Percentiles rank a stretch among this genome's conserved stretches.
phyloP scores from a whole-genome alignment of 2,888 invertebrate genomes.

The Nomada flava region DNA sequence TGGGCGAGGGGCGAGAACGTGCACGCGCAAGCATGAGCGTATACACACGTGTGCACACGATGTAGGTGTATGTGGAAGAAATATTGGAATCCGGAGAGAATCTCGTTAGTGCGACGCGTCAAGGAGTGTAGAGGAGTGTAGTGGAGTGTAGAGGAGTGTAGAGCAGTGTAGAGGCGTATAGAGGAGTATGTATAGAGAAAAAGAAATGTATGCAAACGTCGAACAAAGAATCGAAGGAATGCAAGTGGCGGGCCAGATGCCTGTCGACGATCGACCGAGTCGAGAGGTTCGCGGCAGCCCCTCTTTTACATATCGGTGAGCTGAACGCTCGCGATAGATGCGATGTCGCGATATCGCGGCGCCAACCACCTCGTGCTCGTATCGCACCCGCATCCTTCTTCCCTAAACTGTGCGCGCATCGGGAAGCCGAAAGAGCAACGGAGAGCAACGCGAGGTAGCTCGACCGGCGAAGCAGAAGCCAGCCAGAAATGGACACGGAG shows the following conservation, averaged over 20 bases:
- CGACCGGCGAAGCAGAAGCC: slow-evolving; percentile 23
- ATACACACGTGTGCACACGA: too few relatives aligned
- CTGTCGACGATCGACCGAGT: slow-evolving; percentile 40
- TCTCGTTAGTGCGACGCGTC: background rate
- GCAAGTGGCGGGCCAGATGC: slow-evolving; percentile 51
- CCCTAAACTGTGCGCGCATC: slow-evolving; percentile 15
- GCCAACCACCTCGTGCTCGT: slow-evolving; percentile 63
- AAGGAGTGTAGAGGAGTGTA: background rate
- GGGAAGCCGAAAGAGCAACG: background rate
- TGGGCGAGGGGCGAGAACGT: too few relatives aligned
- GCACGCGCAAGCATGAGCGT: too few relatives aligned
- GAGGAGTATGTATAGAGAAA: background rate
- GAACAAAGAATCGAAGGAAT: slow-evolving; percentile 51
- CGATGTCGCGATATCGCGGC: slow-evolving; percentile 75
- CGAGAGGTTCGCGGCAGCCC: slow-evolving; percentile 42
- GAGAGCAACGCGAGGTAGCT: background rate
- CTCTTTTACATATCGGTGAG: slow-evolving; percentile 76
- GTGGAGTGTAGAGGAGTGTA: background rate
- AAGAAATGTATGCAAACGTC: slow-evolving; percentile 15
- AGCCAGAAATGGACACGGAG: background rate
- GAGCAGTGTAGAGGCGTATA: too few relatives aligned
- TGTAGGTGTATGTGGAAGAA: too few relatives aligned
- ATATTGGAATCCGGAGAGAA: too few relatives aligned
- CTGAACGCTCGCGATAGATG: slow-evolving; percentile 74
- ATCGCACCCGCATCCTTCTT: slow-evolving; percentile 44